phyloP scores from a whole-genome alignment of 2,113 vertebrate species.

The Apteryx owenii region DNA sequence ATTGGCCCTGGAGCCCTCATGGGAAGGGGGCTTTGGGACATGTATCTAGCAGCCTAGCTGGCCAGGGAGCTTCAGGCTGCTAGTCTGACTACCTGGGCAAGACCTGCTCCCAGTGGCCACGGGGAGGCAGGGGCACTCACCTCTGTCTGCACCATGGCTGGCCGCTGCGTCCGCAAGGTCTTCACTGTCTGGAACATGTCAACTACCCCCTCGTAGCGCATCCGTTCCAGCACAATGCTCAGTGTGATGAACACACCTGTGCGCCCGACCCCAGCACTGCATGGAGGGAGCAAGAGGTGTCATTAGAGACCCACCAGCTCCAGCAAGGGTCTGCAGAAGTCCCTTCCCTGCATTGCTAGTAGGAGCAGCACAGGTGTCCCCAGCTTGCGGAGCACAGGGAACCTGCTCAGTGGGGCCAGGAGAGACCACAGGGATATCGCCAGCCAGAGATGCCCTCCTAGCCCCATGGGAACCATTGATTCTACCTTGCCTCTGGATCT shows the following conservation, averaged over 20 bases:
- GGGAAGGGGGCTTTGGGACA: background rate
- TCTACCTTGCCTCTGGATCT: background rate
- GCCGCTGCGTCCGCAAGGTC: constrained; percentile 93
- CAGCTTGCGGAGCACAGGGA: background rate
- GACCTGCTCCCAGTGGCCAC: background rate
- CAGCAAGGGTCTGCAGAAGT: background rate
- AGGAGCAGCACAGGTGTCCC: background rate
- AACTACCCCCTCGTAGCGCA: constrained; percentile 95
- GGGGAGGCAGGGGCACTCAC: constrained; percentile 54
- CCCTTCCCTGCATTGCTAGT: background rate
- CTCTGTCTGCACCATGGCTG: constrained; percentile 98
- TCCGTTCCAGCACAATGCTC: constrained; percentile 96
- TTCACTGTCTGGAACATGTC: constrained; percentile 98
- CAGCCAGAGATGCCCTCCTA: background rate
- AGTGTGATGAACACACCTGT: constrained; percentile 96
- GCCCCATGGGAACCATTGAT: background rate
- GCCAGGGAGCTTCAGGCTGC: background rate
- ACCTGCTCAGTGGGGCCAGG: background rate
- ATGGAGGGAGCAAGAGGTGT: background rate
- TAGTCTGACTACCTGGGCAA: background rate
- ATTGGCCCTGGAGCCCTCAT: background rate
- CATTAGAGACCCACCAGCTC: background rate
- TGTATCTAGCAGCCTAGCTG: background rate
- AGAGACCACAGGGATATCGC: background rate
- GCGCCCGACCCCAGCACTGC: constrained; percentile 93